Percentiles rank a stretch among this genome's conserved stretches.
phyloP scores from a whole-genome alignment of 2,113 vertebrate species.

The Trematomus loennbergii region DNA sequence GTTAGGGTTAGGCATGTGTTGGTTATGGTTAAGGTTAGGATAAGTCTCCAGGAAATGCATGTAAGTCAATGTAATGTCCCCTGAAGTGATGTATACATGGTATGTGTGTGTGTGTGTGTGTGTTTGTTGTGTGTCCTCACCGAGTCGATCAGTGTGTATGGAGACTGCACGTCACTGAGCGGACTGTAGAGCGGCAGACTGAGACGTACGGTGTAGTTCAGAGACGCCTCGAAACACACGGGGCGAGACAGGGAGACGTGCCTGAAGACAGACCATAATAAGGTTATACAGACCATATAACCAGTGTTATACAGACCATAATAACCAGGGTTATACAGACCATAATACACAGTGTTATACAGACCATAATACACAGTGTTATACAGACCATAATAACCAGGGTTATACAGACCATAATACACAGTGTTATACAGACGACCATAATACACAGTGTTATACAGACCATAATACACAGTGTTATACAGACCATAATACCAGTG shows the following conservation, averaged over 20 bases:
- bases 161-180: constrained; percentile 86
- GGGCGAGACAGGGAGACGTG: constrained; percentile 89
- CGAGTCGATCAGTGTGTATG: constrained; percentile 95
- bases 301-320: background rate
- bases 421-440: background rate
- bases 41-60: too few species aligned
- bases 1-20: too few species aligned
- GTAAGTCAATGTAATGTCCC: too few species aligned
- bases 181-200: constrained; percentile 91
- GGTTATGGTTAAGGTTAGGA: too few species aligned
- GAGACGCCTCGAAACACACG: constrained; percentile 92
- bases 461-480: too few species aligned
- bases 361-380: background rate
- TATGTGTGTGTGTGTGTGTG: constrained; percentile 1
- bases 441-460: too few species aligned
- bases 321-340: background rate
- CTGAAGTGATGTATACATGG: too few species aligned
- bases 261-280: constrained; percentile 72
- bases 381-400: background rate
- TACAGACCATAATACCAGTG: too few species aligned
- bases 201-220: constrained; percentile 94
- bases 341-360: background rate
- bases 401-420: background rate
- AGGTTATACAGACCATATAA: background rate
- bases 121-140: constrained; percentile 77